Percentiles rank a stretch among this genome's conserved stretches.
These are phyloP conservation scores for Discoglossus pictus DNA, from an alignment of 2,797 vertebrate genomes.

Conservation along the genomic window DNA sequence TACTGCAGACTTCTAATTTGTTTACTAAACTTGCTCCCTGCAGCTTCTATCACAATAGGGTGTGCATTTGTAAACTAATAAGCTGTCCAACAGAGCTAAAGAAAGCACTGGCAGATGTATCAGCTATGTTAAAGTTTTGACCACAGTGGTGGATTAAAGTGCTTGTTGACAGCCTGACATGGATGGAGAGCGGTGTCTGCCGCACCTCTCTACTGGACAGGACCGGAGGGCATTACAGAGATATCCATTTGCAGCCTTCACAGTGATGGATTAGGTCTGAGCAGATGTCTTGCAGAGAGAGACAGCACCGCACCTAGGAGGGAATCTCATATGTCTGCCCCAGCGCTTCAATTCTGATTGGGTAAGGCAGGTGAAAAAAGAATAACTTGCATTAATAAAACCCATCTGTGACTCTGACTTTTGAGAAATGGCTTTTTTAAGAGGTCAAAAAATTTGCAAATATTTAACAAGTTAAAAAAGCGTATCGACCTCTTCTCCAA, in stretches of 20 bases:
- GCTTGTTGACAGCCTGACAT: slow-evolving; percentile 71
- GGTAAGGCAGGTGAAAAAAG: slow-evolving; percentile 58
- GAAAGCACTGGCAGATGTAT: no score
- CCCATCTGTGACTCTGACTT: slow-evolving; percentile 56
- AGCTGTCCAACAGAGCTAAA: no score
- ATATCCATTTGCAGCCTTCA: slow-evolving; percentile 62
- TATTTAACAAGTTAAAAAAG: slow-evolving; percentile 49
- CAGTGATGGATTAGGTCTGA: slow-evolving; percentile 73
- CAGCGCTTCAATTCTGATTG: slow-evolving; percentile 40
- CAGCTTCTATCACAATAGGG: no score
- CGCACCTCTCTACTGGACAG: slow-evolving; percentile 52
- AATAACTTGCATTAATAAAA: slow-evolving; percentile 62
- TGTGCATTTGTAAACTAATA: no score
- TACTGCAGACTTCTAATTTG: no score
- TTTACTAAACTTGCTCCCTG: no score
- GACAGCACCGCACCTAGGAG: slow-evolving; percentile 37
- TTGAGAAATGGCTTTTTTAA: slow-evolving; percentile 51
- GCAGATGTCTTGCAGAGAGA: slow-evolving; percentile 68
- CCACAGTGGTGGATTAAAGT: no score
- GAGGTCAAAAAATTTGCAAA: slow-evolving; percentile 48
- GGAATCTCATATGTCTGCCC: slow-evolving; percentile 61
- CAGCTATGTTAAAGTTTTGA: no score
- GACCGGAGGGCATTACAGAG: slow-evolving; percentile 62
- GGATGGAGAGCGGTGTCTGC: slow-evolving; percentile 62
- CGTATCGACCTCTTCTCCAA: slow-evolving; percentile 3